Conservation (phyloP, 2,888 invertebrate genomes). For the Abrostola triplasia region DNA sequence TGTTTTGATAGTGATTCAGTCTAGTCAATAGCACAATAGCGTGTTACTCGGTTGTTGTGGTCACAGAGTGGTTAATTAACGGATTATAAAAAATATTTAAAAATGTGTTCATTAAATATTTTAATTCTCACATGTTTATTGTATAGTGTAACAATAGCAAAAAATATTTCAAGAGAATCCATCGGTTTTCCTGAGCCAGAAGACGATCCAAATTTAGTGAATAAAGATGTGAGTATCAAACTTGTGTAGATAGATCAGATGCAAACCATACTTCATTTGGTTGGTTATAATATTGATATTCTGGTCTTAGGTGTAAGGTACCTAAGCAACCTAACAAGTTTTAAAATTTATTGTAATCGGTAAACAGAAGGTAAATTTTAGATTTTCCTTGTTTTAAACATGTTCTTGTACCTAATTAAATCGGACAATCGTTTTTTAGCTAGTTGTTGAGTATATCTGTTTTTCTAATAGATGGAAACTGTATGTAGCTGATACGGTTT, state of each 20-base stretch:
- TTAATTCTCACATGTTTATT: slow-evolving; percentile 57
- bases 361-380: slow-evolving; percentile 2
- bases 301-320: neutral
- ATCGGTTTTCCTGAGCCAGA: slow-evolving; percentile 83
- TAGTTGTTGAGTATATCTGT: neutral
- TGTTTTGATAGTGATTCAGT: slow-evolving; percentile 21
- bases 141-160: slow-evolving; percentile 55
- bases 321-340: neutral
- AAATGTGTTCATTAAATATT: slow-evolving; percentile 58
- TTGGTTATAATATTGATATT: neutral
- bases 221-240: slow-evolving; percentile 74
- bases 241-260: neutral
- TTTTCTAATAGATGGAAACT: neutral
- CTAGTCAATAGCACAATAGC: slow-evolving; percentile 40
- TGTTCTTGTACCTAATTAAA: slow-evolving; percentile 28
- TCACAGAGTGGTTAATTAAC: slow-evolving; percentile 3
- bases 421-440: neutral
- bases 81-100: slow-evolving; percentile 9
- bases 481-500: slow-evolving; percentile 1
- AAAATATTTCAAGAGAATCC: slow-evolving; percentile 61
- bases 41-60: slow-evolving; percentile 14
- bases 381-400: slow-evolving; percentile 36
- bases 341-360: slow-evolving; percentile 1
- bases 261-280: too few relatives aligned
- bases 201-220: slow-evolving; percentile 72